Base-by-base conservation (phyloP, 2,113 vertebrate species). In the Malurus alboscapulatus region DNA sequence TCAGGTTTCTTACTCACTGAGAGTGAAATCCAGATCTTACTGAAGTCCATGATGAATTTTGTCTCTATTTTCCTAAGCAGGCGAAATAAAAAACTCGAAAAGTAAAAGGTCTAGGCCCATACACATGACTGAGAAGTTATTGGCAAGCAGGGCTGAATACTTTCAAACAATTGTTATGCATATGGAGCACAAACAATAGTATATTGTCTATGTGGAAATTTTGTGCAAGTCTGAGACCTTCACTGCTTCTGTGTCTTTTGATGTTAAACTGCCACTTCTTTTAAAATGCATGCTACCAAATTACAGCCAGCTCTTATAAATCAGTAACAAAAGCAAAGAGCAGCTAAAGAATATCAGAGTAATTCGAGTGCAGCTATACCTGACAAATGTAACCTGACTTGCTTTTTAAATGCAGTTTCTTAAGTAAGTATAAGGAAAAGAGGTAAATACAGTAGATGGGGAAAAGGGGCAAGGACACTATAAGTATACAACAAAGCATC, bases 161-260 rank as follows among this genome's bases (percentile, higher is more conserved):
- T 89, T 89, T 84, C 58, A 89, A 92, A 65, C 47, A 90, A 92
- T 95, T 93, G 73, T 91, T 83, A 91, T 86, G 65, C 57, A 84
- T 69, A 88, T 93, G 59, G 51, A 72, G 79, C 71, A 58, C 66
- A 69, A 93, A 88, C 82, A 92, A 90, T 81, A 80, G 72, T 14
- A 90, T 81, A 89, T 25, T 86, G 68, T 88, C 22, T 74, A 69
- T 87, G 69, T 59, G 72, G 61, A 86, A 90, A 71, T 71, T 84
- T 30, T 45, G 51, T 62, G 78, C 53, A 78, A 80, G 74, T 51
- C 74, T 89, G 61, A 93, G 87, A 84, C 71, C 74, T 91, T 87
- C 69, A 51, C 68, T 78, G 67, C 61, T 84, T 86, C 86, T 92
- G n/a, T 81, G 67, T 85, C 65, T 90, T 93, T 84, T 91, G 80